Conservation (phyloP, 1,140 invertebrate species). For the Drosophila mauritiana region DNA sequence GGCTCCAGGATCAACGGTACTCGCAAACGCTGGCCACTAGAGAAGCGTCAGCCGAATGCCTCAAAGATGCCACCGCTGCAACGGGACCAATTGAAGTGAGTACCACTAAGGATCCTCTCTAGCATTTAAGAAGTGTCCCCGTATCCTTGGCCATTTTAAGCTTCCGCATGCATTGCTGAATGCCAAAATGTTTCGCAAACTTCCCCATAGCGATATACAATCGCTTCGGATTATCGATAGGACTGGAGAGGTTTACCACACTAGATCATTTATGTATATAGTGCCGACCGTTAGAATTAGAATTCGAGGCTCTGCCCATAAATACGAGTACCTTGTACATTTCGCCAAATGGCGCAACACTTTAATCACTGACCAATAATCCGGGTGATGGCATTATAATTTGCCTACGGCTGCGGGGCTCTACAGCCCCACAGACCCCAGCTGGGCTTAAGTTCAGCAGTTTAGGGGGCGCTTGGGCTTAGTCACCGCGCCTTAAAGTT, state of each 20-base stretch:
- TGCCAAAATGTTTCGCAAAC: no score
- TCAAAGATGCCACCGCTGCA: slow-evolving; percentile 79
- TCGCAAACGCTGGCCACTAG: slow-evolving; percentile 53
- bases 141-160: no score
- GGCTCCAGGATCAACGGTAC: slow-evolving; percentile 16
- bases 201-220: no score
- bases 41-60: slow-evolving; percentile 61
- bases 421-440: slow-evolving; percentile 6
- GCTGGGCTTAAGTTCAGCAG: slow-evolving; percentile 38
- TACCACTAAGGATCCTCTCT: background rate
- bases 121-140: no score
- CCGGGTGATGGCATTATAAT: slow-evolving; percentile 25
- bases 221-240: no score
- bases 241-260: no score
- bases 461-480: slow-evolving; percentile 23
- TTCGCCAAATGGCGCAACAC: slow-evolving; percentile 11
- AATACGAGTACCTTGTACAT: background rate
- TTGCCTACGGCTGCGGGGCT: background rate
- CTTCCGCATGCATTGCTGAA: no score
- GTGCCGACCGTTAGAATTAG: no score
- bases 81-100: slow-evolving; percentile 72
- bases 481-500: slow-evolving; percentile 28
- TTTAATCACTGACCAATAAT: slow-evolving; percentile 35
- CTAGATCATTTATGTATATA: no score
- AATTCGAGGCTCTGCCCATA: background rate